Evolutionary conservation across 2,888 invertebrate species (phyloP), one percentile per base, ranked within the genome.

Genomic region (Rhagonycha lutea): DNA sequence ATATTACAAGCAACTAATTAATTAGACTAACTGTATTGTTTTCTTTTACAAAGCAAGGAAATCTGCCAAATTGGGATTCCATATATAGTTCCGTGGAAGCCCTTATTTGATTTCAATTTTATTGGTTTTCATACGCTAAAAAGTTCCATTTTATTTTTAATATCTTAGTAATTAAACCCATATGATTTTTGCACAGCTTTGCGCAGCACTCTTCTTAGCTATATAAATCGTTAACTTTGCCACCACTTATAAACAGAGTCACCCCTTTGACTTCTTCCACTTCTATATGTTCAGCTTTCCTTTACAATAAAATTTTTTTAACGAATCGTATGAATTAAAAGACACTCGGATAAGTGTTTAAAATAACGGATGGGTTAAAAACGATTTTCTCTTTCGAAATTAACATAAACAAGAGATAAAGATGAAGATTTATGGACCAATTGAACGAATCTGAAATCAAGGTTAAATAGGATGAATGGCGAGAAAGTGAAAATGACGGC

Each of bases 401-500:
- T 75, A 71, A 75, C 70, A 68, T 71, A 70, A 75, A 70, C 69
- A 73, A 73, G 62, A 67, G 73, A 72, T 72, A 71, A 71, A 72
- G 68, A 76, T 65, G 70, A 76, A 70, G 65, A 70, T 73, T 73
- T 76, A 73, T 63, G 75, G 62, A 24, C 63, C 63, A 72, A 72
- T 73, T 73, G 76, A 73, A 76, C 68, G 69, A 72, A 70, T 67
- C 70, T 67, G 73, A 76, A 69, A 72, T 68, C 73, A 75, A 75
- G 72, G 75, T 76, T 71, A 70, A 75, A 74, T 76, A 76, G 79
- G 79, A 76, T 75, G 78, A 70, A 74, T 75, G 73, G 78, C 76
- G 79, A 73, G 79, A 81, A 79, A 80, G 79, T 80, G 80, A 81
- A 81, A 80, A 80, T 79, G 79, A 80, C 79, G 80, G 72, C 70